Evolutionary conservation across 2,888 invertebrate genomes (phyloP), one percentile per base, ranked within the genome.

Genomic region (Encarsia formosa): DNA sequence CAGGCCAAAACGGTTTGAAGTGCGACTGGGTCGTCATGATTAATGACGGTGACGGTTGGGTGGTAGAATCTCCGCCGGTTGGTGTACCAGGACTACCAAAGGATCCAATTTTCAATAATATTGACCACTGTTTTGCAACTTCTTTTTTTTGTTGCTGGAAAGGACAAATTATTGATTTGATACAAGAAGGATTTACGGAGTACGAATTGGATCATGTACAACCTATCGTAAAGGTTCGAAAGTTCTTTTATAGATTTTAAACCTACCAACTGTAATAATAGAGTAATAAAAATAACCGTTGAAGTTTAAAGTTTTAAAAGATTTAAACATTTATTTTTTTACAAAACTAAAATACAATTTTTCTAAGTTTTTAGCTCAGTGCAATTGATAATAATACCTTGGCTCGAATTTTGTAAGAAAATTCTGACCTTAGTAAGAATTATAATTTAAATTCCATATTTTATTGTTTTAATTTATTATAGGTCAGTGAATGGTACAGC

Each of bases 121-220:
- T 67, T 41, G 68, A 69, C 8, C 66, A 66, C 49, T 81, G 81
- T 63, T 81, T 81, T 68, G 78, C 75, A 2, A 81, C 82, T 15
- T 81, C 82, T 2, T 82, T 71, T 63, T 34, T 58, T 3, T 54
- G 54, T 6, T 78, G 79, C 60, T 60, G 52, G 13, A 82, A 82
- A 66, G 34, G 62, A 16, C 82, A 83, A 68, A 60, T 64, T 8
- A 69, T 81, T 37, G 64, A 76, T 59, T 63, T 81, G 9, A 32
- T 65, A 13, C 23, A 45, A 9, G 72, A 75, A 59, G 77, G 77
- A n/a, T 62, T 77, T 19, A 58, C 70, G 18, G 57, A 61, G 13
- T 61, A 69, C 49, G 64, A 82, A 19, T 62, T 84, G 42, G 77
- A 80, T 52, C 62, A 70, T 41, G 65, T 76, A 24, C 76, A 76